Percentiles rank a stretch among this genome's conserved stretches.
phyloP scores from a whole-genome alignment of 2,113 vertebrate species.

The Oceanites oceanicus region DNA sequence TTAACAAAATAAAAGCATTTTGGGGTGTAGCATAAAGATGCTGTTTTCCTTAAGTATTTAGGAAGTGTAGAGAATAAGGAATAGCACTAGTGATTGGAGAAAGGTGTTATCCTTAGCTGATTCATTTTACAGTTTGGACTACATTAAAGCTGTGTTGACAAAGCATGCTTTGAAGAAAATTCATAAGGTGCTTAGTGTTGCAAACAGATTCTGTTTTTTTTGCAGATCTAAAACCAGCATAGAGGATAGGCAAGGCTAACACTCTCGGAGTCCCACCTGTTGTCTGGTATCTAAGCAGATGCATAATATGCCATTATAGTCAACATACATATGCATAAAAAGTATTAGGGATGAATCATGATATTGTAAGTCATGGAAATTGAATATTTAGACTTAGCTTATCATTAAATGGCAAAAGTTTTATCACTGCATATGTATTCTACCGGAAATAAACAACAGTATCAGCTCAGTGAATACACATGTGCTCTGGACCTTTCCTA shows the following conservation, averaged over 20 bases:
- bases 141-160: not conserved
- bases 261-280: not conserved
- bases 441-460: not conserved
- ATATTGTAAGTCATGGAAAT: not conserved
- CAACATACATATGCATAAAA: not conserved
- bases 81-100: not conserved
- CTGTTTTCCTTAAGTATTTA: not conserved
- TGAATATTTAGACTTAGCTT: not conserved
- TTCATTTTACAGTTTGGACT: not conserved
- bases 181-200: not conserved
- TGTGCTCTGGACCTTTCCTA: not conserved
- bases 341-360: not conserved
- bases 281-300: not conserved
- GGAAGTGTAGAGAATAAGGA: not conserved
- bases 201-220: not conserved
- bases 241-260: not conserved
- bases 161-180: not conserved
- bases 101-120: not conserved
- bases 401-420: not conserved
- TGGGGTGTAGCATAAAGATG: rapidly evolving
- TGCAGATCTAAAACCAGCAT: not conserved
- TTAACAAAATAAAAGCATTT: not conserved
- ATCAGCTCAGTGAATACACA: not conserved
- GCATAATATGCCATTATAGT: not conserved
- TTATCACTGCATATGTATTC: not conserved